These are phyloP conservation scores for Oncopeltus fasciatus DNA, from an alignment of 1,140 invertebrate genomes.

Conservation along the genomic window DNA sequence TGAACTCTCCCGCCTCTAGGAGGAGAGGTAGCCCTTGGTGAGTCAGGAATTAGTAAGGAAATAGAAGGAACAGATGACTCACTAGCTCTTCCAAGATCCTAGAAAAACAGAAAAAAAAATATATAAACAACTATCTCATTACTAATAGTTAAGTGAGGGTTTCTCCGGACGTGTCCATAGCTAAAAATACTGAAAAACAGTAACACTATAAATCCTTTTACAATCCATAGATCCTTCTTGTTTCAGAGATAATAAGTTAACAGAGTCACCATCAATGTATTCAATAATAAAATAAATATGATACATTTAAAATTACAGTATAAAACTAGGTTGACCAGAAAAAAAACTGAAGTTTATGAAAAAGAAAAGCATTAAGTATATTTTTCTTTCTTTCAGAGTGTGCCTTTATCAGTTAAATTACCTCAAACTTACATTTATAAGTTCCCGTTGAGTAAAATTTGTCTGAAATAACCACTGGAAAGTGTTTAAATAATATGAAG, in stretches of 20 bases:
- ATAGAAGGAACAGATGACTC: not conserved
- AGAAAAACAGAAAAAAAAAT: not conserved
- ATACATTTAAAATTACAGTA: too few relatives aligned
- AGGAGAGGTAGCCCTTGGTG: not conserved
- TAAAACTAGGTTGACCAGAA: too few relatives aligned
- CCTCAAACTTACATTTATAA: not conserved
- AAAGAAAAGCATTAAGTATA: not conserved
- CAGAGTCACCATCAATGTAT: too few relatives aligned
- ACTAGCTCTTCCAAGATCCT: slow-evolving; percentile 13
- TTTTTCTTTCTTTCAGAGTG: not conserved
- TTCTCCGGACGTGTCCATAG: too few relatives aligned
- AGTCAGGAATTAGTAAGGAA: slow-evolving; percentile 2
- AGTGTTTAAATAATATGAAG: not conserved
- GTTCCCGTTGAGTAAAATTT: not conserved
- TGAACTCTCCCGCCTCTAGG: not conserved
- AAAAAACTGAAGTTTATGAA: too few relatives aligned
- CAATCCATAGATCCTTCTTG: too few relatives aligned
- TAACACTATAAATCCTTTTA: too few relatives aligned
- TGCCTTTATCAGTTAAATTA: not conserved
- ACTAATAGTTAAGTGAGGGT: too few relatives aligned
- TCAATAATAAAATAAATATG: too few relatives aligned
- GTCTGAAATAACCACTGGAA: slow-evolving; percentile 1
- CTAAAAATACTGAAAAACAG: too few relatives aligned
- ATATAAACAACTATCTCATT: not conserved
- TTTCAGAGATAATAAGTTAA: too few relatives aligned